Percentiles rank a stretch among this genome's conserved stretches.
phyloP scores from a whole-genome alignment of 2,888 invertebrate species.

The Pegoplata infirma region DNA sequence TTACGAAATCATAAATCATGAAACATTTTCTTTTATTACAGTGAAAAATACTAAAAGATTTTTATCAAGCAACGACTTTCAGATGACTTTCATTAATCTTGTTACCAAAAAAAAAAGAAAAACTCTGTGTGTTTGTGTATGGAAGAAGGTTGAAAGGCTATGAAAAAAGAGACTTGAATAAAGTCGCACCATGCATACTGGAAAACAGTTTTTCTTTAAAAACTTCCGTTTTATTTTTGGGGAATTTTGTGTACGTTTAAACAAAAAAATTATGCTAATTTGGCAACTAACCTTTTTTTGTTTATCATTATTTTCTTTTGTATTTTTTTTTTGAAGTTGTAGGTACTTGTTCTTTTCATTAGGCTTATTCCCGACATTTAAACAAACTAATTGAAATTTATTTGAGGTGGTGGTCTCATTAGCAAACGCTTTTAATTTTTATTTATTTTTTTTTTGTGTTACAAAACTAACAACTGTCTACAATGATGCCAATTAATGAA shows the following conservation, averaged over 20 bases:
- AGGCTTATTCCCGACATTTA: slow-evolving; percentile 36
- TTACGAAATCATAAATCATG: not conserved
- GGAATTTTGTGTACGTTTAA: slow-evolving; percentile 36
- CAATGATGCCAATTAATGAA: not conserved
- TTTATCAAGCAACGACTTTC: slow-evolving; percentile 31
- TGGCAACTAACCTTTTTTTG: slow-evolving; percentile 35
- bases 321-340: not conserved
- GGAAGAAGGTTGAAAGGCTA: not conserved
- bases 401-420: slow-evolving; percentile 42
- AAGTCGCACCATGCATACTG: slow-evolving; percentile 19
- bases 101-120: not conserved
- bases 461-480: not conserved
- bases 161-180: no score
- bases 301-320: slow-evolving; percentile 7
- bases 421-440: slow-evolving; percentile 21
- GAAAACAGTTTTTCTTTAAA: slow-evolving; percentile 25
- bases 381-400: slow-evolving; percentile 47
- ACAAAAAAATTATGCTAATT: slow-evolving; percentile 50
- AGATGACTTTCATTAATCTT: slow-evolving; percentile 50
- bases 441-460: not conserved
- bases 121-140: not conserved
- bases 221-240: slow-evolving; percentile 30
- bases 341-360: slow-evolving; percentile 30
- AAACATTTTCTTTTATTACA: not conserved
- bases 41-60: not conserved